Conservation (phyloP, 1,140 invertebrate species). For the Drosophila elegans region DNA sequence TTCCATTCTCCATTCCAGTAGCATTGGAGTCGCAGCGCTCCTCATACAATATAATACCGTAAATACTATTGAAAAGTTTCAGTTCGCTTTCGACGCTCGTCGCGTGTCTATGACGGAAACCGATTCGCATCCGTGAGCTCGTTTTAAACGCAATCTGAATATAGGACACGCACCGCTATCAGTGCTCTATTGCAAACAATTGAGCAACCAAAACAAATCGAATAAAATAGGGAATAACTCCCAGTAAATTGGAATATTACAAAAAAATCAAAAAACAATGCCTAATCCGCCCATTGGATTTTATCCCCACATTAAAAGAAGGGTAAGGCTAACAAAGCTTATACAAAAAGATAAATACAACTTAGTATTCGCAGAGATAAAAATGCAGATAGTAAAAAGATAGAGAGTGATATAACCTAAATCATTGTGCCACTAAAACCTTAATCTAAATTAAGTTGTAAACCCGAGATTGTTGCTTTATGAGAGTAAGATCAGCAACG, state of each 20-base stretch:
- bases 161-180: conserved; percentile 18
- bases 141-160: conserved; percentile 5
- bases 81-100: conserved; percentile 72
- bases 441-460: conserved; percentile 2
- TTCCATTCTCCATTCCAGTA: conserved; percentile 23
- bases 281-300: conserved; percentile 75
- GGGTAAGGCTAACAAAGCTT: conserved; percentile 49
- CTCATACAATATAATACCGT: conserved; percentile 72
- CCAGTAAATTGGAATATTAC: background rate
- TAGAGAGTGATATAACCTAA: background rate
- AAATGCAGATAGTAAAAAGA: background rate
- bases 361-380: background rate
- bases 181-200: conserved; percentile 18
- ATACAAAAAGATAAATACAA: background rate
- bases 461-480: background rate
- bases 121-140: conserved; percentile 7
- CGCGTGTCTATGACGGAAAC: conserved; percentile 39
- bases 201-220: background rate
- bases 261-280: conserved; percentile 39
- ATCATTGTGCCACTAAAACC: background rate
- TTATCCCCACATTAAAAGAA: conserved; percentile 71
- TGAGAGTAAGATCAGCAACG: background rate
- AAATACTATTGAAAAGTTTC: conserved; percentile 76
- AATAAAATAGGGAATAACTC: conserved; percentile 1
- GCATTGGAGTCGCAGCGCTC: conserved; percentile 22